Evolutionary conservation across 2,797 vertebrate species (phyloP).

Genomic region (Poecilia velifera): DNA sequence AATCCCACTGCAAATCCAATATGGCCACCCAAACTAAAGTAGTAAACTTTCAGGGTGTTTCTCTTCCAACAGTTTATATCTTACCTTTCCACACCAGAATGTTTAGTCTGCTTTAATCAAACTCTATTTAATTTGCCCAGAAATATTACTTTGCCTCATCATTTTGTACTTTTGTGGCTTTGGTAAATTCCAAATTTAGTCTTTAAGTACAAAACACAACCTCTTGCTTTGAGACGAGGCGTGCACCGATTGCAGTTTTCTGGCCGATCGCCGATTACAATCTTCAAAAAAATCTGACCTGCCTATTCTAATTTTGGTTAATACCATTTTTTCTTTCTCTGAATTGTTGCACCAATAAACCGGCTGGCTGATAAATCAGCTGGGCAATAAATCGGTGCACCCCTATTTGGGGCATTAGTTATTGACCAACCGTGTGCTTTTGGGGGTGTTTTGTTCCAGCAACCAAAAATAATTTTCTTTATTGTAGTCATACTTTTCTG

Average conservation of each 20-base stretch:
- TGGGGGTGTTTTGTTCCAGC: background rate
- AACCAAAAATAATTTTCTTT: background rate
- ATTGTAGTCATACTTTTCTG: background rate
- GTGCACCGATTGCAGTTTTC: no score
- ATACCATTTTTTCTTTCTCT: no score
- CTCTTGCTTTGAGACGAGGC: background rate
- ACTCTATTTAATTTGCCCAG: background rate
- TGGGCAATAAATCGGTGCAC: no score
- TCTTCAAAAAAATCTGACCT: no score
- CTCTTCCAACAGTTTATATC: background rate
- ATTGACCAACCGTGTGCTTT: background rate
- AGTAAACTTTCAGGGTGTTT: background rate
- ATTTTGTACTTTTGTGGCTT: background rate
- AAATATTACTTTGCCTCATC: background rate
- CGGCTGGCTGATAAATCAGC: no score
- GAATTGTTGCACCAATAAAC: no score
- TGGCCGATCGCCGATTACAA: no score
- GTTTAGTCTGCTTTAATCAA: background rate
- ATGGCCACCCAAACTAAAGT: background rate
- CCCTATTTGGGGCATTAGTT: background rate
- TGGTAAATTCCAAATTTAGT: background rate
- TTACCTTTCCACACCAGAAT: background rate
- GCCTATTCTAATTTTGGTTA: no score
- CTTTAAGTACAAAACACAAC: background rate
- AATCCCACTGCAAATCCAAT: background rate